Evolutionary conservation across 2,888 invertebrate genomes (phyloP).

Genomic region (Aporophyla nigra): DNA sequence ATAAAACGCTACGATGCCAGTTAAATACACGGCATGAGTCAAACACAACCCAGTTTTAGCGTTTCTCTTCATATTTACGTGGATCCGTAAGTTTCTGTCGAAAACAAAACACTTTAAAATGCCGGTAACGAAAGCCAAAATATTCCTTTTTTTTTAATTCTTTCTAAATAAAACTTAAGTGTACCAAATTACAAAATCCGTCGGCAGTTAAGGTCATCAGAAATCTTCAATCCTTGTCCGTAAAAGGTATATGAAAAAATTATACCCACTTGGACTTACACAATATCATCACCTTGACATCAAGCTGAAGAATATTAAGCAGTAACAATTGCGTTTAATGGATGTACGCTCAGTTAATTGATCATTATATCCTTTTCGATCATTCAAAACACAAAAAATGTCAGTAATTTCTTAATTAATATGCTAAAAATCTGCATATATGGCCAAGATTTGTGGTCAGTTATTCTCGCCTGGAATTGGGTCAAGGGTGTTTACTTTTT

Average conservation of each 20-base stretch:
- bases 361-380: conserved; percentile 32
- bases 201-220: conserved; percentile 37
- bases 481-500: conserved; percentile 39
- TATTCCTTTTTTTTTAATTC: not conserved
- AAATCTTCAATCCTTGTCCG: conserved; percentile 43
- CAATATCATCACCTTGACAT: conserved; percentile 62
- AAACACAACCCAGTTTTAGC: not conserved
- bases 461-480: conserved; percentile 28
- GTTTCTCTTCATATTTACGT: not conserved
- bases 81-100: not conserved
- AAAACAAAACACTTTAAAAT: conserved; percentile 14
- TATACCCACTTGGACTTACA: conserved; percentile 58
- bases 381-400: conserved; percentile 7
- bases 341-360: conserved; percentile 31
- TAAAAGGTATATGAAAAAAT: conserved; percentile 59
- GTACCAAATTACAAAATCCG: conserved; percentile 28
- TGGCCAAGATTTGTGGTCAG: conserved; percentile 1
- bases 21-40: not conserved
- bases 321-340: conserved; percentile 46
- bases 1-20: not conserved
- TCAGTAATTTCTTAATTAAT: conserved; percentile 19
- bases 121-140: conserved; percentile 8
- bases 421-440: conserved; percentile 20
- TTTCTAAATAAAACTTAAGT: conserved; percentile 16
- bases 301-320: conserved; percentile 48